Evolutionary conservation across 2,113 vertebrate species (phyloP).

Genomic region (Synchiropus splendidus): DNA sequence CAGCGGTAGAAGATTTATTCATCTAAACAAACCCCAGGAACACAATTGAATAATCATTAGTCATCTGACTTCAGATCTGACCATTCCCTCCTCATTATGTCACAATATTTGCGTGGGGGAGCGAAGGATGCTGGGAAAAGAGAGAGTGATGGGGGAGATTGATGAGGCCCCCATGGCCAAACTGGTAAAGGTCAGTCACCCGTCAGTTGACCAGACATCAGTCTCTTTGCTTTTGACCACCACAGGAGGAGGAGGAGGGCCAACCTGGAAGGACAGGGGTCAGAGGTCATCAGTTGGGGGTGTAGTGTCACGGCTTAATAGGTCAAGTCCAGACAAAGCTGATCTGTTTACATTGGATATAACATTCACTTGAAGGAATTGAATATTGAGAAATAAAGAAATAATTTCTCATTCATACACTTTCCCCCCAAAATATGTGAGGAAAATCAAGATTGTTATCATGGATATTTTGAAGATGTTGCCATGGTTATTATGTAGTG

Average conservation of each 20-base stretch:
- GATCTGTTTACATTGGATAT: neutral
- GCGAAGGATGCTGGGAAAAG: conserved; percentile 15
- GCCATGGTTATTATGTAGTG: too few species aligned
- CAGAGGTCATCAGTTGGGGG: conserved; percentile 5
- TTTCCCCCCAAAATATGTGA: too few species aligned
- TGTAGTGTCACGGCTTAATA: neutral
- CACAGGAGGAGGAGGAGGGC: neutral
- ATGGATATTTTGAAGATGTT: too few species aligned
- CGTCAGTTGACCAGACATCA: conserved; percentile 42
- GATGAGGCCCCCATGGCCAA: conserved; percentile 46
- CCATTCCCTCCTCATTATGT: too few species aligned
- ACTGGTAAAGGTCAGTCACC: conserved; percentile 51
- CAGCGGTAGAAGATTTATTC: too few species aligned
- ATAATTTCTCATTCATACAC: too few species aligned
- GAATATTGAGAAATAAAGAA: too few species aligned
- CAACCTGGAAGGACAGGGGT: neutral
- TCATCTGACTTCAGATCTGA: too few species aligned
- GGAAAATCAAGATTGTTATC: too few species aligned
- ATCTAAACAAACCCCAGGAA: too few species aligned
- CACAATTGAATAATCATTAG: too few species aligned
- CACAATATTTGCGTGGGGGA: neutral
- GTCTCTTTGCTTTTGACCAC: conserved; percentile 37
- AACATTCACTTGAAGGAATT: too few species aligned
- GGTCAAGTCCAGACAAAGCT: conserved; percentile 9
- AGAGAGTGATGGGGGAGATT: conserved; percentile 20